Conservation (phyloP, 1,140 invertebrate genomes). For the Aethina tumida region DNA sequence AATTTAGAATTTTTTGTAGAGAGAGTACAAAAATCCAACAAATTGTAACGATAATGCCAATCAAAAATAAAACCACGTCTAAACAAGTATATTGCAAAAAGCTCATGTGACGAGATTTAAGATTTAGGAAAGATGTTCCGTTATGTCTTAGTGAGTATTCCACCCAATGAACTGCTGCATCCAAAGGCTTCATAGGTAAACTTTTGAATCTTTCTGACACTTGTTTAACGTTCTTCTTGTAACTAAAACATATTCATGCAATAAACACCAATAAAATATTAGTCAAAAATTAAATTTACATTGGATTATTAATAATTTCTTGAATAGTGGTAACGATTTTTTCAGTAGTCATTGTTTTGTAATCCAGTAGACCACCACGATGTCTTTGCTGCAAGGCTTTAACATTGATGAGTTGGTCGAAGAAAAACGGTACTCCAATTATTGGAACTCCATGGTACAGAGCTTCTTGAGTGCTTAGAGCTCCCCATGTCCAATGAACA, state of each 20-base stretch:
- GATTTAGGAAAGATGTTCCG: slow-evolving; percentile 27
- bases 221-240: slow-evolving; percentile 25
- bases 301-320: slow-evolving; percentile 22
- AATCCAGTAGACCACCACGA: slow-evolving; percentile 17
- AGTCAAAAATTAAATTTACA: slow-evolving; percentile 19
- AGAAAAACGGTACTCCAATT: slow-evolving; percentile 35
- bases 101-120: slow-evolving; percentile 8
- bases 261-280: no score
- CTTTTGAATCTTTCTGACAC: slow-evolving; percentile 31
- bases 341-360: slow-evolving; percentile 15
- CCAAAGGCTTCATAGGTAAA: slow-evolving; percentile 31
- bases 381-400: slow-evolving; percentile 11
- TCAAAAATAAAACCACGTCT: slow-evolving; percentile 13
- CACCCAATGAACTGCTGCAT: slow-evolving; percentile 41
- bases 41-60: slow-evolving; percentile 6
- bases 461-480: slow-evolving; percentile 35
- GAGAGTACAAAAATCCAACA: background rate
- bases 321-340: slow-evolving; percentile 12
- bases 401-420: slow-evolving; percentile 28
- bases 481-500: slow-evolving; percentile 26
- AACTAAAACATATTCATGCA: background rate
- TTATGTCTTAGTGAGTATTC: slow-evolving; percentile 43
- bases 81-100: slow-evolving; percentile 5
- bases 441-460: slow-evolving; percentile 42
- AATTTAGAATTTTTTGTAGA: background rate